Conservation (phyloP, 2,113 vertebrate genomes). For the Triplophysa rosa region DNA sequence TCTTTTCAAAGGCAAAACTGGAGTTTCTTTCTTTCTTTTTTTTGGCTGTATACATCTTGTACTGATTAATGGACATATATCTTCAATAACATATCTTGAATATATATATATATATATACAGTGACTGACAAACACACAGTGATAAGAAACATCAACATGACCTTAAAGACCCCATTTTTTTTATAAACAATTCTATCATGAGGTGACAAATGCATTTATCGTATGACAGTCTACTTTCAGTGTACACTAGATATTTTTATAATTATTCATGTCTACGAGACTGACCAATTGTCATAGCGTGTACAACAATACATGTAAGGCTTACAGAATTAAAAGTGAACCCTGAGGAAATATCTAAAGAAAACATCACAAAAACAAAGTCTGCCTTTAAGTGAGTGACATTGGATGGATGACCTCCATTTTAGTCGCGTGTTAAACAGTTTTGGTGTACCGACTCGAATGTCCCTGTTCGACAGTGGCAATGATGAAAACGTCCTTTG, state of each 20-base stretch:
- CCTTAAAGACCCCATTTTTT: too few species aligned
- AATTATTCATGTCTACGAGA: slow-evolving; percentile 38
- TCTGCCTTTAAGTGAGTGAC: slow-evolving; percentile 49
- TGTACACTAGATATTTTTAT: not conserved
- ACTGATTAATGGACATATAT: too few species aligned
- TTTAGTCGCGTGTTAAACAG: slow-evolving; percentile 57
- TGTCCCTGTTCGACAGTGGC: slow-evolving; percentile 54
- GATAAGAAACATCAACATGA: not conserved
- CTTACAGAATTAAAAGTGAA: slow-evolving; percentile 42
- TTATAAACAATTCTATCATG: not conserved
- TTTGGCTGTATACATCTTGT: too few species aligned
- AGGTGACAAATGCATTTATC: not conserved
- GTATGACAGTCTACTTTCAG: not conserved
- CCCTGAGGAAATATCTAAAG: not conserved
- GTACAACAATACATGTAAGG: slow-evolving; percentile 4
- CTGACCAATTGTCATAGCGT: not conserved
- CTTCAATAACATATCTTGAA: too few species aligned
- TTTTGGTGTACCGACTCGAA: slow-evolving; percentile 56
- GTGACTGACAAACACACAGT: not conserved
- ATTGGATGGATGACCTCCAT: slow-evolving; percentile 62
- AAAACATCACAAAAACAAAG: slow-evolving; percentile 16
- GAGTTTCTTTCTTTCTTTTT: too few species aligned
- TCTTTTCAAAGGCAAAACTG: too few species aligned
- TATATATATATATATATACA: not conserved
- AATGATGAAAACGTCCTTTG: slow-evolving; percentile 64